Evolutionary conservation across 2,113 vertebrate species (phyloP).

Genomic region (Scortum barcoo): DNA sequence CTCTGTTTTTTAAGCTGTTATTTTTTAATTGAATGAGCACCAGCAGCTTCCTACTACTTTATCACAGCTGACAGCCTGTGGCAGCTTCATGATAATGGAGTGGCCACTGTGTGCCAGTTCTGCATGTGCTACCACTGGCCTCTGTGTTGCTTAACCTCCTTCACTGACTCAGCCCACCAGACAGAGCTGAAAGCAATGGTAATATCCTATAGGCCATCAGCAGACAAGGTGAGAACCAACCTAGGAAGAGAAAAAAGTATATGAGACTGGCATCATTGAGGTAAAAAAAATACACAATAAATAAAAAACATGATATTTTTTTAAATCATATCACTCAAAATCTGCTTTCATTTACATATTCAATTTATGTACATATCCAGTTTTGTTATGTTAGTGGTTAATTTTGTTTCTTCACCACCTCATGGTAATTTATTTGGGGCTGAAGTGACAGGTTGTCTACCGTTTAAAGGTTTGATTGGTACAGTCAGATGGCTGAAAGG

Average conservation of each 20-base stretch:
- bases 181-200: constrained; percentile 20
- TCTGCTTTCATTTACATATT: background rate
- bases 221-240: constrained; percentile 5
- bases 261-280: background rate
- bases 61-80: constrained; percentile 60
- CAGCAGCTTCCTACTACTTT: constrained; percentile 46
- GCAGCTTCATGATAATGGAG: constrained; percentile 42
- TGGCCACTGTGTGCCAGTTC: constrained; percentile 3
- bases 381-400: no score
- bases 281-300: background rate
- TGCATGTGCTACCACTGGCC: constrained; percentile 54
- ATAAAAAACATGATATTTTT: background rate
- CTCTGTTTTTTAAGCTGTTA: constrained; percentile 25
- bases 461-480: no score
- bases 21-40: constrained; percentile 58
- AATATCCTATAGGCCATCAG: constrained; percentile 38
- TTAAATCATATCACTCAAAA: background rate
- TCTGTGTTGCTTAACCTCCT: constrained; percentile 42
- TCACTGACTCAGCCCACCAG: constrained; percentile 43
- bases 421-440: no score
- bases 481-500: no score
- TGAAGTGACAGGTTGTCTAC: no score
- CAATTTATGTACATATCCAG: no score
- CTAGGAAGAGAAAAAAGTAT: background rate
- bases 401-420: no score